These are phyloP conservation scores for Matsumyia berberina DNA, from an alignment of 2,888 invertebrate genomes.

Conservation along the genomic window DNA sequence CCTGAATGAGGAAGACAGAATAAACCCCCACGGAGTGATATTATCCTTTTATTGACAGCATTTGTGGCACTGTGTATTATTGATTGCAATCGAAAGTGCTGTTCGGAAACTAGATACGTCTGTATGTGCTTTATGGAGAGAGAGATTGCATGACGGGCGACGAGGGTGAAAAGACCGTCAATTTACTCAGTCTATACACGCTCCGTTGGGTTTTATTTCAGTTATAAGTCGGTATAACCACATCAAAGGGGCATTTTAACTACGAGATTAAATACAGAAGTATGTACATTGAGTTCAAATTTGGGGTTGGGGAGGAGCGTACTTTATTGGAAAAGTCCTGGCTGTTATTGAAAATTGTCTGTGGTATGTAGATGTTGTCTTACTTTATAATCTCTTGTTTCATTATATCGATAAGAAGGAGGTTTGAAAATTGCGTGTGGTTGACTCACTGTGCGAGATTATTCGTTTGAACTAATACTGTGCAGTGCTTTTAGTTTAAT, in stretches of 20 bases:
- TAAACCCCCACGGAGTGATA: constrained; percentile 62
- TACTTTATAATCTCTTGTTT: constrained; percentile 12
- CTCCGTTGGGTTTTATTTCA: constrained; percentile 58
- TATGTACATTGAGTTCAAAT: constrained; percentile 25
- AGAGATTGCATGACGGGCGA: constrained; percentile 21
- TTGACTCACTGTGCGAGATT: background rate
- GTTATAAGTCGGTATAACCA: constrained; percentile 57
- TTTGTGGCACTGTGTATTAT: constrained; percentile 69
- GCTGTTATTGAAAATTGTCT: constrained; percentile 11
- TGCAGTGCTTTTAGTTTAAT: background rate
- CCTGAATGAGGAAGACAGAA: constrained; percentile 15
- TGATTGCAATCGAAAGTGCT: constrained; percentile 72
- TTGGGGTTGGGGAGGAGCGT: background rate
- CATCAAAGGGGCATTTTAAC: constrained; percentile 72
- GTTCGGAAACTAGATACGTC: constrained; percentile 47
- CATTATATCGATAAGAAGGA: background rate
- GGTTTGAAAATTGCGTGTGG: constrained; percentile 1
- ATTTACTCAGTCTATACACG: constrained; percentile 61
- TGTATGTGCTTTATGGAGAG: constrained; percentile 9
- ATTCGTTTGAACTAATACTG: background rate
- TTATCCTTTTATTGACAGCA: constrained; percentile 73
- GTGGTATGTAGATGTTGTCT: background rate
- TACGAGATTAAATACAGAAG: constrained; percentile 52
- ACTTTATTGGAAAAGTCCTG: constrained; percentile 28
- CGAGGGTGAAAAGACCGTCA: constrained; percentile 41